Base-by-base conservation (phyloP, 2,888 invertebrate genomes). In the Drosophila atroscutellata region DNA sequence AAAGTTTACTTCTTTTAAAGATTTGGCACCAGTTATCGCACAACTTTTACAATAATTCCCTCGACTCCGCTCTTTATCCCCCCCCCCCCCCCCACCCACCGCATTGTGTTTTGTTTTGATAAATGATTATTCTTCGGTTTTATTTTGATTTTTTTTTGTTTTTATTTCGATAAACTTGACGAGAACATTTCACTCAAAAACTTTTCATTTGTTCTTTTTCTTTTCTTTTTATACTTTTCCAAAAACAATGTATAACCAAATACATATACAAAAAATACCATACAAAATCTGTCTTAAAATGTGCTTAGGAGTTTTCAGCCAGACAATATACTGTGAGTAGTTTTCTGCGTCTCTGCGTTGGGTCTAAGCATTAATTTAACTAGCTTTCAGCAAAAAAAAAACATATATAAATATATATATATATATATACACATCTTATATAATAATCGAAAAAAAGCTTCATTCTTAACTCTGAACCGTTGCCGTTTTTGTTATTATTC, bases 281-380 rank as follows among this genome's bases (percentile, higher is more conserved):
- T 85, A 85, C 79, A 81, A 81, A 79, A 79, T 80, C 83, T 89
- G 80, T 90, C 86, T 63, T 74, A 64, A 71, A 39, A 64, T 77
- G 77, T 75, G 80, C 72, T 83, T 92, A 92, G 92, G 92, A 92
- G 89, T 92, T 92, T 92, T 92, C 92, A 91, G 81, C 92, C 90
- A 92, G 92, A 81, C 92, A 92, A 91, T 92, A 92, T 92, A 92
- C 92, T 92, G 92, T 92, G 92, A 92, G 92, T 92, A 92, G 91
- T 70, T 71, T 71, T 28, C 26, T 54, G 52, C 63, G 62, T 63
- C 74, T 59, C 59, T 71, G 59, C 50, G 60, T 49, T 65, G 69
- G 78, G 69, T 69, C 62, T 70, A 39, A 63, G 62, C 51, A 51
- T 54, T 66, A 45, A 39, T 51, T 75, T 68, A 42, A 62, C 67